Percentiles rank a stretch among this genome's conserved stretches.
Evolutionary conservation across 1,140 invertebrate genomes (phyloP).

Genomic region (Megathymus violae): DNA sequence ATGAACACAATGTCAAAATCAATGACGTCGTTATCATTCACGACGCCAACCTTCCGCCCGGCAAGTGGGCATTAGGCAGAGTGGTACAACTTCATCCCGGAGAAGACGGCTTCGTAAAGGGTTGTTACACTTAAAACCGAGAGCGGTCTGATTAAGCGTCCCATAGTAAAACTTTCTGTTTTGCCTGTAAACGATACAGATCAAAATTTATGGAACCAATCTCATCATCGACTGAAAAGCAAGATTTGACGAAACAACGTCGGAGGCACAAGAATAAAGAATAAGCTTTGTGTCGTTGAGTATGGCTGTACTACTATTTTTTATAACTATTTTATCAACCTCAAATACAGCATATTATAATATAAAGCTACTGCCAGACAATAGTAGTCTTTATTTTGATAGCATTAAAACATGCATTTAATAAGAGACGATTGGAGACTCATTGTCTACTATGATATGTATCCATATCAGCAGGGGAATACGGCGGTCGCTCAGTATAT

Average conservation of each 20-base stretch:
- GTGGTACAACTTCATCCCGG: constrained; percentile 8
- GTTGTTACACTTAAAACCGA: constrained; percentile 24
- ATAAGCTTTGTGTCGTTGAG: constrained; percentile 24
- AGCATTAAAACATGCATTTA: constrained; percentile 36
- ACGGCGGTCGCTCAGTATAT: constrained; percentile 33
- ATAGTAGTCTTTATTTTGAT: constrained; percentile 41
- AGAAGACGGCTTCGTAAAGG: constrained; percentile 1
- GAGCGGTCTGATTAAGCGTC: constrained; percentile 1
- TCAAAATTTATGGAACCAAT: too few relatives aligned
- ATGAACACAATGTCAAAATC: constrained; percentile 6
- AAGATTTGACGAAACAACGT: too few relatives aligned
- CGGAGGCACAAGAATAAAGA: neutral
- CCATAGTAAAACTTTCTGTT: constrained; percentile 1
- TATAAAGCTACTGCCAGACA: constrained; percentile 20
- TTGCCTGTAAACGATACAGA: neutral
- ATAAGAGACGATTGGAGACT: constrained; percentile 41
- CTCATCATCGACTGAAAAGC: too few relatives aligned
- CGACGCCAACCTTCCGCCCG: constrained; percentile 2
- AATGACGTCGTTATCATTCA: constrained; percentile 11
- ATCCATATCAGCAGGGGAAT: constrained; percentile 39
- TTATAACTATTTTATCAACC: constrained; percentile 26
- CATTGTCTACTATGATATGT: constrained; percentile 41
- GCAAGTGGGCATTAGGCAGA: constrained; percentile 13
- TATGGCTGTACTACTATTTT: constrained; percentile 37
- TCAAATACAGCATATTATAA: constrained; percentile 21